Percentiles rank a stretch among this genome's conserved stretches.
Evolutionary conservation across 92 coral and sea anemone genomes (phyloP).

Genomic region (Epizoanthus rinbou): DNA sequence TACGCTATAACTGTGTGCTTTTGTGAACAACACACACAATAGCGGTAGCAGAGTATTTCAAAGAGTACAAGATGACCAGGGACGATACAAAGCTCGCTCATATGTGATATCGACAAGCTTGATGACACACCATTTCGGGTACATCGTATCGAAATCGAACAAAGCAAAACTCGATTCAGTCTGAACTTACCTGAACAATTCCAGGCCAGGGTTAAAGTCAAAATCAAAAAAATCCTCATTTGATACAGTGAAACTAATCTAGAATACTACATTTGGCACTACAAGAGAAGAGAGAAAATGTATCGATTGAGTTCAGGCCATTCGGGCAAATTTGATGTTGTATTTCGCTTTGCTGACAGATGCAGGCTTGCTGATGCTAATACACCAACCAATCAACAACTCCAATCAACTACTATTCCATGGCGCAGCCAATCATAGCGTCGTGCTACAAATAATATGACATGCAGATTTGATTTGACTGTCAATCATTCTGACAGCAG

Average conservation of each 20-base stretch:
- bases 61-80: background rate
- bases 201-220: constrained; percentile 21
- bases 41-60: background rate
- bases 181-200: constrained; percentile 30
- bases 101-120: background rate
- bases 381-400: constrained; percentile 38
- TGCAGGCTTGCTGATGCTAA: constrained; percentile 39
- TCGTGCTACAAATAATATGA: constrained; percentile 4
- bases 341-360: constrained; percentile 50
- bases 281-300: constrained; percentile 13
- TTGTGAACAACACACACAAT: constrained; percentile 12
- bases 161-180: background rate
- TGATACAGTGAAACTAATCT: constrained; percentile 23
- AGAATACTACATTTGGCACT: constrained; percentile 37
- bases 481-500: constrained; percentile 38
- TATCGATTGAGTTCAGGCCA: constrained; percentile 39
- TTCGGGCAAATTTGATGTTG: constrained; percentile 42
- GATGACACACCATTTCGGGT: too few species aligned
- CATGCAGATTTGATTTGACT: constrained; percentile 30
- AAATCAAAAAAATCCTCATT: constrained; percentile 25
- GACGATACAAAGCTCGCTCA: background rate
- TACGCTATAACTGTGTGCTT: background rate
- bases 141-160: background rate
- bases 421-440: constrained; percentile 2
- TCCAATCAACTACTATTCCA: background rate